phyloP scores from a whole-genome alignment of 2,888 invertebrate genomes.

The Clitarchus hookeri region DNA sequence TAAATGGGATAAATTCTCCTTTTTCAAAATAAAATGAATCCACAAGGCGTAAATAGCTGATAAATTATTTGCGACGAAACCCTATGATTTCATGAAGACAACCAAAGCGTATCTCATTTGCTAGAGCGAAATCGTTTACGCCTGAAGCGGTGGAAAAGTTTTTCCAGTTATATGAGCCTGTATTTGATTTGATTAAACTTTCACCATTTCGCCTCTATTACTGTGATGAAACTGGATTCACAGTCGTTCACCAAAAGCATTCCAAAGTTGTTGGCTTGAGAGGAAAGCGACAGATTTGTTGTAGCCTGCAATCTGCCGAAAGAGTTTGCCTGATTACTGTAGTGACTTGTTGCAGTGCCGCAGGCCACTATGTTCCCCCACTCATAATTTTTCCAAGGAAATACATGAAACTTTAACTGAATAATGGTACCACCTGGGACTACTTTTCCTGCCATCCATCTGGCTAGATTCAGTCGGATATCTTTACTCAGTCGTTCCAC shows the following conservation, averaged over 20 bases:
- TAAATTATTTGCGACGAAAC: background rate
- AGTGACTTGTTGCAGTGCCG: background rate
- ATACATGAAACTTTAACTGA: background rate
- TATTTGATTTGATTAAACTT: background rate
- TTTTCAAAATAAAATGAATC: background rate
- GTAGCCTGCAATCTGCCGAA: background rate
- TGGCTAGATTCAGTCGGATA: background rate
- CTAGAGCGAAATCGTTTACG: background rate
- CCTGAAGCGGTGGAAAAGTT: background rate
- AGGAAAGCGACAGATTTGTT: background rate
- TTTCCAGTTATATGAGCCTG: background rate
- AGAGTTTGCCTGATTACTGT: background rate
- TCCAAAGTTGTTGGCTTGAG: slow-evolving; percentile 10
- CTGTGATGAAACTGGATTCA: background rate
- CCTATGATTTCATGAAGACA: background rate
- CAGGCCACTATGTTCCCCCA: background rate
- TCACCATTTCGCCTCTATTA: background rate
- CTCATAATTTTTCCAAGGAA: background rate
- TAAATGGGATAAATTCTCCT: background rate
- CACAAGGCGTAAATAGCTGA: background rate
- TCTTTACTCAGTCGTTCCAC: background rate
- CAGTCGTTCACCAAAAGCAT: slow-evolving; percentile 9
- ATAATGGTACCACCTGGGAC: background rate
- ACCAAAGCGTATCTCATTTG: background rate
- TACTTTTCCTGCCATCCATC: background rate